Base-by-base conservation (phyloP, 2,888 invertebrate genomes). In the Caenorhabditis plicata region DNA sequence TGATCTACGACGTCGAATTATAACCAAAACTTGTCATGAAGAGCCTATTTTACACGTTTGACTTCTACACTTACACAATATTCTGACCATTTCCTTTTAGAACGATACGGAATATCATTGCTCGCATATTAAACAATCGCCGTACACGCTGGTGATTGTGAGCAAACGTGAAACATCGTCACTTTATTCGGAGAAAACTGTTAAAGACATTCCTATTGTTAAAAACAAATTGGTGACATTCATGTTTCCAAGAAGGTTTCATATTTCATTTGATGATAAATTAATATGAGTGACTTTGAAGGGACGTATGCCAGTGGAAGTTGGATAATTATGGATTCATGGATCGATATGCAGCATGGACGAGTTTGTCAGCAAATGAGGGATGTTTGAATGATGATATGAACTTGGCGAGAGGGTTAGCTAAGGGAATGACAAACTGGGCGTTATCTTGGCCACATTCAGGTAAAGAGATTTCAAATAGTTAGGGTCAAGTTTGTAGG, bases 91-190 rank as follows among this genome's bases (percentile, higher is more conserved):
- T 47, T n/a, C 5, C n/a, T 44, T 57, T 23, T 43, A 65, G 62
- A 39, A 42, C 2, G 27, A 48, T 19, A 42, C 47, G 22, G 62
- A 64, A n/a, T 65, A 46, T 26, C 41, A 62, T 17, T 71, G 71
- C 25, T 39, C 63, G 3, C 49, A 47, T 19, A 27, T 71, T 23
- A 46, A 57, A 31, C 42, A 52, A 19, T 58, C 68, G 25, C 71
- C 71, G 8, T 68, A 60, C 52, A 67, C 71, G 1, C 13, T 71
- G 4, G 64, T 71, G 4, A 51, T 64, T 4, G 68, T 67, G n/a
- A 56, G 60, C 42, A 48, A 52, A 22, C 17, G 47, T 3, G n/a
- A 45, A 1, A 20, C 36, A 3, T 23, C 47, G 9, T 43, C 56
- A 3, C 49, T 52, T 1, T 42, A 54, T 9, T 45, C 51, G 11